Conservation (phyloP, 2,113 vertebrate genomes). For the Alethe castanea region DNA sequence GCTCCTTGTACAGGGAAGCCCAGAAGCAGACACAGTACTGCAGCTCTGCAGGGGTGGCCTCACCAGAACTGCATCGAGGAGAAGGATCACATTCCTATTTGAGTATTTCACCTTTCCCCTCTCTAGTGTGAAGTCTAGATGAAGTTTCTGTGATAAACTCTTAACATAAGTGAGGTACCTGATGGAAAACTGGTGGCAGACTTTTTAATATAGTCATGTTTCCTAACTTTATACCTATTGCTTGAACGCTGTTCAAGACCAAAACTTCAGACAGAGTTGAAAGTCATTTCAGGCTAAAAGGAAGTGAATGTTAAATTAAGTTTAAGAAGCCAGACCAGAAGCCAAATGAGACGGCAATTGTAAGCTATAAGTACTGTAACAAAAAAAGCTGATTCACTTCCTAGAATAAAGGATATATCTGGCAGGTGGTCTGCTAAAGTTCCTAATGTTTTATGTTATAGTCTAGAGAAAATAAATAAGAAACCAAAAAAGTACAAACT, state of each 20-base stretch:
- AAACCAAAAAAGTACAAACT: neutral
- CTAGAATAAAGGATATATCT: neutral
- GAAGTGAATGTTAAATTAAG: neutral
- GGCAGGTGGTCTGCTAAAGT: neutral
- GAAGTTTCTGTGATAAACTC: neutral
- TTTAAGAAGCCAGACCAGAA: neutral
- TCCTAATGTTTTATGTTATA: neutral
- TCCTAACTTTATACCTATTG: neutral
- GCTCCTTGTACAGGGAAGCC: neutral
- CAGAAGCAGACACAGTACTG: neutral
- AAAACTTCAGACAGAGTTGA: neutral
- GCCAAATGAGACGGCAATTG: neutral
- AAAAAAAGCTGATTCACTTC: neutral
- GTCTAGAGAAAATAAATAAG: slow-evolving; percentile 12
- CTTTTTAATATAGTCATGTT: neutral
- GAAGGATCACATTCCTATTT: neutral
- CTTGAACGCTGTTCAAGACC: neutral
- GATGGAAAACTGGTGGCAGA: neutral
- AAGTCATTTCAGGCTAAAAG: neutral
- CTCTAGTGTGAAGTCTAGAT: neutral
- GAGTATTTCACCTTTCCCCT: neutral
- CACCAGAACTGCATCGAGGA: neutral
- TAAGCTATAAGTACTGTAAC: neutral
- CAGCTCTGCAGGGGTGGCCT: neutral
- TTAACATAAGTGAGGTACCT: neutral